Conservation (phyloP, 2,888 invertebrate species). For the Netelia inedita region DNA sequence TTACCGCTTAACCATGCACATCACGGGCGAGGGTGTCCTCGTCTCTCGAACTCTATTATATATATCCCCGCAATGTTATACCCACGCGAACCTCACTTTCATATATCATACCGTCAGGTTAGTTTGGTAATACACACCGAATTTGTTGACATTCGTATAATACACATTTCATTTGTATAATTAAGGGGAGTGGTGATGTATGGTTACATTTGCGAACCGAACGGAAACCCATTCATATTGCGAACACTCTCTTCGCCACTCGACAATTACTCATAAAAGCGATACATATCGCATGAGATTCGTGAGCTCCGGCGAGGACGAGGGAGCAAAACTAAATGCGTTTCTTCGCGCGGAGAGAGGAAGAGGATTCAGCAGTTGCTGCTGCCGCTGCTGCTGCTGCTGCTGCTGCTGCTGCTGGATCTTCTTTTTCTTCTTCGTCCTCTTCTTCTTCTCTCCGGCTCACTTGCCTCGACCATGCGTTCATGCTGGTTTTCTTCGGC, state of each 20-base stretch:
- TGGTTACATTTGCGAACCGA: conserved; percentile 79
- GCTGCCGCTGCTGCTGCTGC: conserved; percentile 28
- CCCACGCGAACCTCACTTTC: conserved; percentile 45
- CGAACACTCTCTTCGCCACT: conserved; percentile 78
- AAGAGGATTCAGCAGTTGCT: conserved; percentile 60
- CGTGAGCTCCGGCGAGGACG: conserved; percentile 57
- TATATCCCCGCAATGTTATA: conserved; percentile 1
- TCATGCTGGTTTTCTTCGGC: conserved; percentile 60
- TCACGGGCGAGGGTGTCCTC: too few species aligned
- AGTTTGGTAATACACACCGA: conserved; percentile 71
- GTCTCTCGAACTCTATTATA: too few species aligned
- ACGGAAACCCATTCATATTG: conserved; percentile 81
- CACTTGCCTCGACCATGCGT: conserved; percentile 45
- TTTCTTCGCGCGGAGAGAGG: conserved; percentile 56
- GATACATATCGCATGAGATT: conserved; percentile 80
- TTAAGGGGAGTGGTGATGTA: conserved; percentile 80
- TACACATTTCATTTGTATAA: conserved; percentile 82
- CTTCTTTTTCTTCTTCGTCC: conserved; percentile 36
- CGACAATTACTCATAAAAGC: conserved; percentile 80
- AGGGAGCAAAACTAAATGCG: conserved; percentile 72
- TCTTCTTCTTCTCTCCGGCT: conserved; percentile 34
- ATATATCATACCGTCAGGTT: conserved; percentile 64
- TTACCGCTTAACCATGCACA: too few species aligned
- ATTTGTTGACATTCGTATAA: conserved; percentile 81
- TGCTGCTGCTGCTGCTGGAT: neutral